Conservation (phyloP, 1,140 invertebrate genomes). For the Ceratitis capitata region DNA sequence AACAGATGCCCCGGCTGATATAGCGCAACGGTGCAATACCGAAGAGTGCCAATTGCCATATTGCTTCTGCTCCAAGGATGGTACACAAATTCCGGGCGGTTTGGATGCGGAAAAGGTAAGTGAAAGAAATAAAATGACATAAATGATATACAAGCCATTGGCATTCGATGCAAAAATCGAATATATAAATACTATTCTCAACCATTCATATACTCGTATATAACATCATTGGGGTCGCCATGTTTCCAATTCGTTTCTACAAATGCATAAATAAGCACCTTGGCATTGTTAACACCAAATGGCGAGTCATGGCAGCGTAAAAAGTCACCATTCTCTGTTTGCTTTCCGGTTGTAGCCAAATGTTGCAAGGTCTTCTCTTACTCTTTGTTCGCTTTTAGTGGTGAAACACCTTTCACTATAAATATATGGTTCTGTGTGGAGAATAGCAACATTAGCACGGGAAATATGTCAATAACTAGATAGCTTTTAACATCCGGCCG, state of each 20-base stretch:
- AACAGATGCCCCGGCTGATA: constrained; percentile 81
- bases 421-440: too few species aligned
- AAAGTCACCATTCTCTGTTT: background rate
- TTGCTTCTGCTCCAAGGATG: constrained; percentile 93
- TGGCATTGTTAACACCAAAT: background rate
- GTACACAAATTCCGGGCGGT: constrained; percentile 84
- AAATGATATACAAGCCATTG: background rate
- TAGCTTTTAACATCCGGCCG: too few species aligned
- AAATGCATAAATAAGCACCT: background rate
- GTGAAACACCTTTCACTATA: too few species aligned
- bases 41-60: constrained; percentile 84
- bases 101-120: constrained; percentile 82
- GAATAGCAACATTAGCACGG: too few species aligned
- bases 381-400: background rate
- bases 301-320: background rate
- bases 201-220: background rate
- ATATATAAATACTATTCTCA: too few species aligned
- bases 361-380: background rate
- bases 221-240: too few species aligned
- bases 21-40: constrained; percentile 81
- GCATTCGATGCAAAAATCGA: background rate
- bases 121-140: constrained; percentile 5
- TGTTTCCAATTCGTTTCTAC: background rate
- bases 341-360: background rate
- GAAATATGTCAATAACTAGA: too few species aligned